phyloP scores from a whole-genome alignment of 2,888 invertebrate species.

The Cheilosia scutellata region DNA sequence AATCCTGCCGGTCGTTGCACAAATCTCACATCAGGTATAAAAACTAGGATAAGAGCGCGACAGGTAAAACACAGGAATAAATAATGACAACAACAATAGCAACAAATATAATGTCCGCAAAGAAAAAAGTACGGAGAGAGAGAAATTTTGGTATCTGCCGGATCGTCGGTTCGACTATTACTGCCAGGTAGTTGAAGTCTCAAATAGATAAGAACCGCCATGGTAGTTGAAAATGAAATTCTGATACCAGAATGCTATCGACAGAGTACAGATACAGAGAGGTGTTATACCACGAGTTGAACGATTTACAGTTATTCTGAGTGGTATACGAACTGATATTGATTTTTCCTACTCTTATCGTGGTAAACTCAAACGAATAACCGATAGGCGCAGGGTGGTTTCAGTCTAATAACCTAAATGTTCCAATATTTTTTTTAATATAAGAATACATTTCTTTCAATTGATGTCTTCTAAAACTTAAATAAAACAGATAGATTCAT shows the following conservation, averaged over 20 bases:
- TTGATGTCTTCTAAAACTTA: no score
- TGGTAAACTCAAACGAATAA: no score
- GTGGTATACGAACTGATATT: neutral
- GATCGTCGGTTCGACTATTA: constrained; percentile 66
- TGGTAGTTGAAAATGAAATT: constrained; percentile 11
- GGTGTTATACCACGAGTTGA: neutral
- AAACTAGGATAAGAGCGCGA: constrained; percentile 68
- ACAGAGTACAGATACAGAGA: constrained; percentile 46
- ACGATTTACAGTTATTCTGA: neutral
- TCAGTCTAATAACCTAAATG: no score
- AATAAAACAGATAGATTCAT: no score
- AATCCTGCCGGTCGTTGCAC: constrained; percentile 49
- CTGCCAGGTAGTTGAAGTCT: constrained; percentile 64
- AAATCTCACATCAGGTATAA: constrained; percentile 60
- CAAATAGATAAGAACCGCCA: constrained; percentile 66
- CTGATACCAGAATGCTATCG: constrained; percentile 59
- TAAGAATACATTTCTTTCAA: no score
- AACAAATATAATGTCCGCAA: constrained; percentile 68
- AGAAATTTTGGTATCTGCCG: constrained; percentile 48
- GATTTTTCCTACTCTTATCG: no score
- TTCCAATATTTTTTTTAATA: no score
- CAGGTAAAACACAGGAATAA: constrained; percentile 62
- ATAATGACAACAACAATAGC: constrained; percentile 64
- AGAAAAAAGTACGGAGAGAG: constrained; percentile 51
- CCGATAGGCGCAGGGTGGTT: no score